Conservation (phyloP, 2,888 invertebrate genomes). For the Dione vanillae region DNA sequence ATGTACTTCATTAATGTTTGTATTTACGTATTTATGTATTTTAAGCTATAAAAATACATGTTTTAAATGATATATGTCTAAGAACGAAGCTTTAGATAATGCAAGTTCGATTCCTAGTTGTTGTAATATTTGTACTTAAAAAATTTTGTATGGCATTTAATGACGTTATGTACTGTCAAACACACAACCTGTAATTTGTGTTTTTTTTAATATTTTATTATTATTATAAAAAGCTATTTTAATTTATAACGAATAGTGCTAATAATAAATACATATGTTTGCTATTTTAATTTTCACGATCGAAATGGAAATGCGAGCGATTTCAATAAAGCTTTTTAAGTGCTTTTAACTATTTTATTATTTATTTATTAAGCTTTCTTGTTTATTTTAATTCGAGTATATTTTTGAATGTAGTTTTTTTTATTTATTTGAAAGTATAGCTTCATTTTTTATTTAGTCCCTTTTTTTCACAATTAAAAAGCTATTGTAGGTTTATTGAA, state of each 20-base stretch:
- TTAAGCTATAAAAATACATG: neutral
- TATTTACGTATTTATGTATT: neutral
- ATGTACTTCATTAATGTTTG: neutral
- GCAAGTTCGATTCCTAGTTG: too few relatives aligned
- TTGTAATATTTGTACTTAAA: too few relatives aligned
- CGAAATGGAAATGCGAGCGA: neutral
- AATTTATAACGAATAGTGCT: neutral
- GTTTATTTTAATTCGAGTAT: neutral
- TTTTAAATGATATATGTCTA: too few relatives aligned
- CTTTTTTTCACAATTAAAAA: too few relatives aligned
- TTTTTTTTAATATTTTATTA: too few relatives aligned
- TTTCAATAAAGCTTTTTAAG: conserved; percentile 17
- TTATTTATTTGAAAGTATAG: neutral
- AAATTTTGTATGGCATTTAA: too few relatives aligned
- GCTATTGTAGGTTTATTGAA: too few relatives aligned
- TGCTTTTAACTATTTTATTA: conserved; percentile 7
- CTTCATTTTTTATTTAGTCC: too few relatives aligned
- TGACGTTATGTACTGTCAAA: too few relatives aligned
- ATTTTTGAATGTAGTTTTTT: neutral
- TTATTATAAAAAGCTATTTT: neutral
- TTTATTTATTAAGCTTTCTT: conserved; percentile 10
- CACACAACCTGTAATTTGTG: too few relatives aligned
- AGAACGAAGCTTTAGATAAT: too few relatives aligned
- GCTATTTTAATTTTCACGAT: conserved; percentile 10
- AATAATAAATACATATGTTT: conserved; percentile 9